Evolutionary conservation across 2,797 vertebrate genomes (phyloP).

Genomic region (Lycodopsis pacificus): DNA sequence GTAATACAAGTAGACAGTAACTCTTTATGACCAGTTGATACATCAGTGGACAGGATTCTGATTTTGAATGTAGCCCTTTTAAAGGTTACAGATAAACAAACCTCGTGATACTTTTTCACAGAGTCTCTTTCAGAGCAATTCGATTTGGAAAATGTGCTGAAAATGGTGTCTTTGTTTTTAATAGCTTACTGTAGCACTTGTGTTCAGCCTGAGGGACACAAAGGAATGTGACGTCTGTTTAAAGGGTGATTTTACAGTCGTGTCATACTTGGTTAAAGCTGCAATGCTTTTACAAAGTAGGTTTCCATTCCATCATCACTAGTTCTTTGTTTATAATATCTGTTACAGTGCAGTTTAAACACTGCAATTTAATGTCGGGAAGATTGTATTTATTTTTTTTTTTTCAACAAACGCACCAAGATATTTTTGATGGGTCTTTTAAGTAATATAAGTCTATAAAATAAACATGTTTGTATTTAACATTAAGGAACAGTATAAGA

Average conservation of each 20-base stretch:
- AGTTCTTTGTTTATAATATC: slow-evolving; percentile 17
- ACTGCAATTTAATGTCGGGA: slow-evolving; percentile 15
- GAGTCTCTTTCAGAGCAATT: slow-evolving; percentile 43
- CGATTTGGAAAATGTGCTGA: slow-evolving; percentile 21
- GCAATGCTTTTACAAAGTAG: slow-evolving; percentile 14
- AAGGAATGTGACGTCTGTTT: slow-evolving; percentile 13
- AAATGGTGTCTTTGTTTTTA: slow-evolving; percentile 51
- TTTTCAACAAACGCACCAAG: slow-evolving; percentile 20
- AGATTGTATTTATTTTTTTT: slow-evolving; percentile 31
- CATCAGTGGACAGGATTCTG: neutral
- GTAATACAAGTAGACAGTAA: neutral
- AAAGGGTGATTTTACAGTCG: neutral
- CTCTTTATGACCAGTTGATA: neutral
- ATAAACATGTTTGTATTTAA: slow-evolving; percentile 32
- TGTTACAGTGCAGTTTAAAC: slow-evolving; percentile 37
- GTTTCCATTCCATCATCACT: slow-evolving; percentile 22
- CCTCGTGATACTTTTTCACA: slow-evolving; percentile 36
- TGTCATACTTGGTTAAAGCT: slow-evolving; percentile 13
- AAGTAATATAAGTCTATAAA: slow-evolving; percentile 16
- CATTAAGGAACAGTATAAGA: neutral
- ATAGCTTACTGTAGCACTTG: neutral
- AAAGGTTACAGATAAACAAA: neutral
- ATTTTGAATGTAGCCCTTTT: neutral
- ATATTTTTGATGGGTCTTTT: slow-evolving; percentile 51
- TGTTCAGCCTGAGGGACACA: slow-evolving; percentile 22